phyloP scores from a whole-genome alignment of 2,888 invertebrate species.

The Drosophila diplacantha region DNA sequence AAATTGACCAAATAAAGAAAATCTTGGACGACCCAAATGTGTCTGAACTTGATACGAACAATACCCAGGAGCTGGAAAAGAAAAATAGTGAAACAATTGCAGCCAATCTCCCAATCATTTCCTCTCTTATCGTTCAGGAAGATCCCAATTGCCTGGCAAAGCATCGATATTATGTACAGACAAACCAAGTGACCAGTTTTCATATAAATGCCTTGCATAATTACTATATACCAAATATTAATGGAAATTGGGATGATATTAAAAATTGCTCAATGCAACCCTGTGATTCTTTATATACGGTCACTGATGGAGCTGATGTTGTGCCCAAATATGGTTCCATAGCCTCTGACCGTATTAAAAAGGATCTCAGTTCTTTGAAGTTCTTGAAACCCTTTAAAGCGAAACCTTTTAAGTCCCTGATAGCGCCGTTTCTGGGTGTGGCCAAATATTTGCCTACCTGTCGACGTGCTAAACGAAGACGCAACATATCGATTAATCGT shows the following conservation, averaged over 20 bases:
- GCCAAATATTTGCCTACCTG: constrained; percentile 60
- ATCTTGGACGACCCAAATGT: constrained; percentile 1
- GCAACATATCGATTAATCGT: background rate
- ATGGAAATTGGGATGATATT: constrained; percentile 79
- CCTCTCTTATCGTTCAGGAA: constrained; percentile 60
- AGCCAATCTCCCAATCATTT: background rate
- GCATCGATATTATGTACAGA: constrained; percentile 69
- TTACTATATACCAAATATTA: constrained; percentile 80
- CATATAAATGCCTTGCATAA: constrained; percentile 81
- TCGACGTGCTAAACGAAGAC: constrained; percentile 29
- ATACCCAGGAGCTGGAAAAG: constrained; percentile 14
- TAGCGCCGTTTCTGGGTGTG: constrained; percentile 71
- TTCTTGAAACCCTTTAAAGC: constrained; percentile 49
- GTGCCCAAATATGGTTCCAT: constrained; percentile 76
- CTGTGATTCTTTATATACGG: constrained; percentile 37
- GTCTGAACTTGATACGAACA: background rate
- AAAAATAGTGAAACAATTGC: constrained; percentile 10
- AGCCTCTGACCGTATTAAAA: constrained; percentile 70
- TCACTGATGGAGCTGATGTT: constrained; percentile 65
- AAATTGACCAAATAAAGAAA: constrained; percentile 9
- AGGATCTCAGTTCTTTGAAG: constrained; percentile 69
- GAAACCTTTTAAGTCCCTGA: constrained; percentile 37
- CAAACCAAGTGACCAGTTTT: constrained; percentile 76
- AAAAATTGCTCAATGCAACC: constrained; percentile 33
- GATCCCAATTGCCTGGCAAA: constrained; percentile 75